These are phyloP conservation scores for Lypha dubia DNA, from an alignment of 2,888 invertebrate species.

Conservation along the genomic window DNA sequence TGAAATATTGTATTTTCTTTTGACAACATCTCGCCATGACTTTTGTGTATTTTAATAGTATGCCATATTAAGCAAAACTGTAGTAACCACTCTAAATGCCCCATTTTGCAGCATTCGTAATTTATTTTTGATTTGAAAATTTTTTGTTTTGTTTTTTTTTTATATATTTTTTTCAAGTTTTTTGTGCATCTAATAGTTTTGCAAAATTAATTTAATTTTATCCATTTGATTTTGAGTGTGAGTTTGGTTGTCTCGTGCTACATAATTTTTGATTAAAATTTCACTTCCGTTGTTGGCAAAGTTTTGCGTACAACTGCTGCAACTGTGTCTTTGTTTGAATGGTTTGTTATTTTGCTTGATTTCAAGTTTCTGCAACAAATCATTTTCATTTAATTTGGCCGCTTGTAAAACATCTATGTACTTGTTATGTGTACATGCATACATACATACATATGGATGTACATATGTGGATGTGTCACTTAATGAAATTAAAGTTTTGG, in stretches of 20 bases:
- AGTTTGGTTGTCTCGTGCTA: constrained; percentile 11
- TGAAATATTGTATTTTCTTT: constrained; percentile 65
- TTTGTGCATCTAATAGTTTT: no score
- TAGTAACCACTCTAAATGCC: constrained; percentile 36
- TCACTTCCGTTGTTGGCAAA: constrained; percentile 60
- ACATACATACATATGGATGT: neutral
- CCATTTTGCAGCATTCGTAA: constrained; percentile 39
- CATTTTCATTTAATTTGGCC: constrained; percentile 69
- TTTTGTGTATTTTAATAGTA: constrained; percentile 47
- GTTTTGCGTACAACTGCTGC: constrained; percentile 63
- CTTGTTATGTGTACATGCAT: neutral
- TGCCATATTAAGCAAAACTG: constrained; percentile 52
- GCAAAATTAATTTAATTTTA: constrained; percentile 45
- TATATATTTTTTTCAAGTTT: neutral
- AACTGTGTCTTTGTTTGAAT: constrained; percentile 54
- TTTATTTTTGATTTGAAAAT: neutral
- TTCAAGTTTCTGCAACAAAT: constrained; percentile 66
- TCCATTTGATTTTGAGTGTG: constrained; percentile 21
- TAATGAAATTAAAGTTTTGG: constrained; percentile 63
- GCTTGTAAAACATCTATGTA: constrained; percentile 36
- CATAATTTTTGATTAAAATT: constrained; percentile 65
- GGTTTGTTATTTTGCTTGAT: constrained; percentile 74
- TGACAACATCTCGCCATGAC: constrained; percentile 38
- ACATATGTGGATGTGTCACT: neutral
- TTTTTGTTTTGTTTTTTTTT: constrained; percentile 10